phyloP scores from a whole-genome alignment of 2,888 invertebrate genomes.

The Heliconius charithonia region DNA sequence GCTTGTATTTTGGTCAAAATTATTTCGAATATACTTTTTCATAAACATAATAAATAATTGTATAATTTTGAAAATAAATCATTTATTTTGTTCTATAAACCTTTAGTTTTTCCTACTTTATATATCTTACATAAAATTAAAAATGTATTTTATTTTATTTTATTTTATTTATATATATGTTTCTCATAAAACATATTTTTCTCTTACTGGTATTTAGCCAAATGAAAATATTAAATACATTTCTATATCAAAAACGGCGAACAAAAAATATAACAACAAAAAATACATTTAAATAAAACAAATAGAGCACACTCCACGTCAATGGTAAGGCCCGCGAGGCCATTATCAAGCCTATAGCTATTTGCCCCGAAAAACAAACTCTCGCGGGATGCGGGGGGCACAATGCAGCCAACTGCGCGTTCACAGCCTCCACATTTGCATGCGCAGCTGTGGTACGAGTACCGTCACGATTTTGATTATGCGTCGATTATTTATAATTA shows the following conservation, averaged over 20 bases:
- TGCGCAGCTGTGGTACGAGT: constrained; percentile 65
- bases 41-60: too few species aligned
- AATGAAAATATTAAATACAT: background rate
- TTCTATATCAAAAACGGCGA: background rate
- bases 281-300: background rate
- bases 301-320: constrained; percentile 61
- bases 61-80: too few species aligned
- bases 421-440: constrained; percentile 79
- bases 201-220: background rate
- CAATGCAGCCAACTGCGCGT: constrained; percentile 82
- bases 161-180: too few species aligned
- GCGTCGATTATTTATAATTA: constrained; percentile 43
- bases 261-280: background rate
- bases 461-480: constrained; percentile 67
- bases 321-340: constrained; percentile 72
- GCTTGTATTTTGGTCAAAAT: too few species aligned
- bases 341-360: constrained; percentile 84
- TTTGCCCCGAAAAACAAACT: constrained; percentile 85
- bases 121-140: too few species aligned
- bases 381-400: constrained; percentile 76
- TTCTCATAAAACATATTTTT: background rate
- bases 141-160: too few species aligned
- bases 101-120: too few species aligned
- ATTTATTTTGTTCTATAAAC: too few species aligned
- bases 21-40: too few species aligned